Base-by-base conservation (phyloP, 2,797 vertebrate species). In the Acipenser ruthenus region DNA sequence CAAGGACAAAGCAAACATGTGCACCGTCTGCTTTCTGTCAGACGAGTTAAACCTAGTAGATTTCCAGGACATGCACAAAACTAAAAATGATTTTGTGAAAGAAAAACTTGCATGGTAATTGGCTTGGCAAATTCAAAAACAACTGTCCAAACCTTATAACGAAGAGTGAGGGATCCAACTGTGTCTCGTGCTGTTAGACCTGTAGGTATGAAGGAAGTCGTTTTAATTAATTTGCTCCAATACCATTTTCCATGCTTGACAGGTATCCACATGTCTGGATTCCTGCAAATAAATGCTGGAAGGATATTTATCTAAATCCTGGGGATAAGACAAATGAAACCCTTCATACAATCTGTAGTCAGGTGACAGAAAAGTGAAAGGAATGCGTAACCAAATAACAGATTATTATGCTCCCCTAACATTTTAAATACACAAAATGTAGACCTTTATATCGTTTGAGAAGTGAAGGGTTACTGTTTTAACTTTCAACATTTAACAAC, bases 281-380 rank as follows among this genome's bases (percentile, higher is more conserved):
- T 64, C 76, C 75, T 82, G 68, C 67, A 84, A 80, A 80, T 72
- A 75, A 63, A 71, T 60, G 76, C 74, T 50, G 72, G 62, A 63
- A 78, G 80, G 68, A 68, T 56, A 62, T 50, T 70, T 80, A 66
- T 71, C 77, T 71, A 83, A 74, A 64, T 64, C 68, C 65, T 77
- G 70, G 74, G 82, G 78, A 80, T 75, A 71, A 83, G 71, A 79
- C 78, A 84, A 83, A 80, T 65, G 65, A 78, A 82, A 75, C 50
- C 55, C 82, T 86, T 83, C 71, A 48, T 71, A 76, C 71, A 61
- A 64, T 64, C 9, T 58, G 12, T n/a, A 58, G 55, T 58, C 8
- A 13, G 55, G 5, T 58, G 12, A 6, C 6, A 13, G 6, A 11
- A n/a, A 15, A 58, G 7, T n/a, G 12, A n/a, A 37, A 58, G 6